A percentile compares a stretch with the other conserved stretches of the same genome.
Conservation (phyloP, 2,888 invertebrate species). For the Caenorhabditis doughertyi region DNA sequence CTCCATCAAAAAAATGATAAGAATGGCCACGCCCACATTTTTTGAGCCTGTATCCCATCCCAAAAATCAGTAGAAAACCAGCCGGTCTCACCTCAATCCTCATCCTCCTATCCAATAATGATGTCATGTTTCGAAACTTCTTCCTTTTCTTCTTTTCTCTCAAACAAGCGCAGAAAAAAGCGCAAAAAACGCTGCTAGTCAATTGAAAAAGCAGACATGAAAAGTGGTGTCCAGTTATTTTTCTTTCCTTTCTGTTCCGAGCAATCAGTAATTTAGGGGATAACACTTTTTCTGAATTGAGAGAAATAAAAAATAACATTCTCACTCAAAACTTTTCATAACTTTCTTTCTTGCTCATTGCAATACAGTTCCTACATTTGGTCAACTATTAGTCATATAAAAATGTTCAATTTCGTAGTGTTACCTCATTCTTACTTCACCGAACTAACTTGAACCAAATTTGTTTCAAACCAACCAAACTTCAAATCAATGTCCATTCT, state of each 20-base stretch:
- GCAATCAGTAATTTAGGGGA: conserved; percentile 19
- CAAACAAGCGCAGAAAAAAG: conserved; percentile 21
- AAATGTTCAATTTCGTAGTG: background rate
- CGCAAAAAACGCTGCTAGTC: conserved; percentile 17
- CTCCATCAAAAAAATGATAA: too few species aligned
- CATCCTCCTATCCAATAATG: conserved; percentile 20
- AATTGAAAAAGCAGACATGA: conserved; percentile 44
- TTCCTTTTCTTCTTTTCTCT: conserved; percentile 19
- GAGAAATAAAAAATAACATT: background rate
- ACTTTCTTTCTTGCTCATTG: background rate
- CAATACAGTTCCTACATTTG: background rate
- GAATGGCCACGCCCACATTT: background rate
- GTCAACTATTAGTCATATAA: background rate
- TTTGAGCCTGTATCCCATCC: background rate
- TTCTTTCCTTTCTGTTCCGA: conserved; percentile 3
- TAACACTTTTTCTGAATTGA: background rate
- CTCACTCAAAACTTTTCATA: too few species aligned
- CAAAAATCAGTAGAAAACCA: background rate
- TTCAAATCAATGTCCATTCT: conserved; percentile 13
- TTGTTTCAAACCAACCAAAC: conserved; percentile 31
- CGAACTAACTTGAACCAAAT: conserved; percentile 2
- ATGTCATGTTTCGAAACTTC: conserved; percentile 57
- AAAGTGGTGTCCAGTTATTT: conserved; percentile 35
- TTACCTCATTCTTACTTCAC: background rate
- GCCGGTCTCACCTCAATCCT: conserved; percentile 11